Evolutionary conservation across 2,113 vertebrate species (phyloP), one percentile per base, ranked within the genome.

Genomic region (Nyctibius bracteatus): DNA sequence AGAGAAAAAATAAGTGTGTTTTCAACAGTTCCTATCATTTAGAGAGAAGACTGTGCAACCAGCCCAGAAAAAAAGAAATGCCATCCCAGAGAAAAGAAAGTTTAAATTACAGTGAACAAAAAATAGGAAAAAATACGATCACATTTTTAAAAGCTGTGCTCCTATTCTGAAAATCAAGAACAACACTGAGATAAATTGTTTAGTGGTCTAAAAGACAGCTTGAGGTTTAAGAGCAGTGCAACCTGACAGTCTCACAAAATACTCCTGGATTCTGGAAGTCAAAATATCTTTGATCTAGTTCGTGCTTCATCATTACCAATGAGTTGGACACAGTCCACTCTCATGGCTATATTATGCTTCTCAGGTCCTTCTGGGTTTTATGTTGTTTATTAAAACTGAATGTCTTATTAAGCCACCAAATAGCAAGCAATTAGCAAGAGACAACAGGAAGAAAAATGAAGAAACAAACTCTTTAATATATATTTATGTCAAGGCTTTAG

Each of bases 401-500:
- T 28, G 37, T 46, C 41, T 66, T 86, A 84, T 67, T 95, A 91
- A 92, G 55, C 25, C 44, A 88, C 41, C 35, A 87, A 71, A 71
- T 19, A 81, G 5, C 47, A 91, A 92, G 33, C 30, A 94, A 87
- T 67, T 91, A 84, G 24, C 16, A 55, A 91, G n/a, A 68, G 25
- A 88, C 24, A 90, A 86, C 39, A 74, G 11, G 17, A 65, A 87
- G 39, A 70, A 49, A 70, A 65, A 74, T 11, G 21, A 7, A 63
- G 9, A 83, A 83, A 84, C 6, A 86, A 17, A 49, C 23, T 68
- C 33, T 88, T 49, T 74, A 90, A 91, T 91, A 87, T 55, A 75
- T n/a, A n/a, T n/a, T n/a, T n/a, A 90, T 39, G 72, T 86, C 68
- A 88, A 79, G 92, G 85, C 23, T 81, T 87, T 80, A 94, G 37